Percentiles rank a stretch among this genome's conserved stretches.
These are phyloP conservation scores for Ceratina australensis DNA, from an alignment of 1,140 invertebrate genomes.

Conservation along the genomic window DNA sequence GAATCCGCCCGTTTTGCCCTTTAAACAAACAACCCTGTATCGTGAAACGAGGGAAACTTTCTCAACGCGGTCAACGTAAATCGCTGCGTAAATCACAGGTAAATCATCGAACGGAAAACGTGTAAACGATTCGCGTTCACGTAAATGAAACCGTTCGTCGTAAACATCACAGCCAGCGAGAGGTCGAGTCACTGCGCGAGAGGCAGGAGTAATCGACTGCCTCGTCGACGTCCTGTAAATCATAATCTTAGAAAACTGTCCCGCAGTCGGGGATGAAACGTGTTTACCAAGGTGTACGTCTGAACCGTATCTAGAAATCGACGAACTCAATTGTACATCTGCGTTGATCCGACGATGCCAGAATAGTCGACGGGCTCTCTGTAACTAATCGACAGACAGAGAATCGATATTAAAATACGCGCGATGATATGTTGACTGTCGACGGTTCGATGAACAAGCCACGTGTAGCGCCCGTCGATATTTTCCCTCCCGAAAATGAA, in stretches of 20 bases:
- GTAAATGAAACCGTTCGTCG: neutral
- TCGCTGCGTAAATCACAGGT: slow-evolving; percentile 15
- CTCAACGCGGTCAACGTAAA: neutral
- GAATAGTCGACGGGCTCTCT: slow-evolving; percentile 73
- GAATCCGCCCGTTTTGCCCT: slow-evolving; percentile 3
- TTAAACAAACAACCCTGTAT: slow-evolving; percentile 24
- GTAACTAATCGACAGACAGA: slow-evolving; percentile 53
- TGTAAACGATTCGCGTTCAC: neutral
- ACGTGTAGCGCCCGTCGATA: no score
- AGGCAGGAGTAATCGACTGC: slow-evolving; percentile 60
- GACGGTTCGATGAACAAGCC: neutral
- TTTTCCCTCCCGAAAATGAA: neutral
- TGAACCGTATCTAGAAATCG: slow-evolving; percentile 6
- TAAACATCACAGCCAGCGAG: slow-evolving; percentile 19
- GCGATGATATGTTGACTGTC: slow-evolving; percentile 56
- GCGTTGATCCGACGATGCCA: slow-evolving; percentile 56
- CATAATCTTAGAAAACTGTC: slow-evolving; percentile 15
- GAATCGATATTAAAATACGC: slow-evolving; percentile 40
- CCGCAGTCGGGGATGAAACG: slow-evolving; percentile 28
- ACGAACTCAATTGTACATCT: slow-evolving; percentile 34
- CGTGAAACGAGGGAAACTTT: neutral
- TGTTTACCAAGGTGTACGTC: neutral
- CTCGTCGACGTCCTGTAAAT: slow-evolving; percentile 35
- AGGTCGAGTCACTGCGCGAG: slow-evolving; percentile 7
- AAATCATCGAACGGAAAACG: slow-evolving; percentile 4